Percentiles rank a stretch among this genome's conserved stretches.
phyloP scores from a whole-genome alignment of 2,888 invertebrate species.

The Leucoma salicis region DNA sequence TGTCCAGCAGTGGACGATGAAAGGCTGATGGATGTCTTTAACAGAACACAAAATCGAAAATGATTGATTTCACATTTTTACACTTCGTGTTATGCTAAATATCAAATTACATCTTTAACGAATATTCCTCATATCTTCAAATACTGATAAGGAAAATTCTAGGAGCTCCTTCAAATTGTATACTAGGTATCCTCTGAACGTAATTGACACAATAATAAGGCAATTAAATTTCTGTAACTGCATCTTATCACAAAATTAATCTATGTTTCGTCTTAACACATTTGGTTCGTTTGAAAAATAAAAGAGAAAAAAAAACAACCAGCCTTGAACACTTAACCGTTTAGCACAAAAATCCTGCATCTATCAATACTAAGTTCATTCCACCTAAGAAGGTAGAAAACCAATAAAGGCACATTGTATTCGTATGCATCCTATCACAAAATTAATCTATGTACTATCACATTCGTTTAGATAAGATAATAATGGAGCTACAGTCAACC shows the following conservation, averaged over 20 bases:
- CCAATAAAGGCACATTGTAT: not conserved
- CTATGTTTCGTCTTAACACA: not conserved
- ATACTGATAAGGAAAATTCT: too few relatives aligned
- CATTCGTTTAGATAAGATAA: constrained; percentile 1
- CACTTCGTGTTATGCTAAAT: too few relatives aligned
- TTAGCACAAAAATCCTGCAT: not conserved
- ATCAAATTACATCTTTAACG: too few relatives aligned
- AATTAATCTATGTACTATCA: constrained; percentile 3
- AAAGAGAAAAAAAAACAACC: not conserved
- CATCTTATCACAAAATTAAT: constrained; percentile 1
- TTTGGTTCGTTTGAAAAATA: not conserved
- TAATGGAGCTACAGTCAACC: not conserved
- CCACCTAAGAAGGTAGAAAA: not conserved
- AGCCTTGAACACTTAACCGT: not conserved
- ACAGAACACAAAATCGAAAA: too few relatives aligned
- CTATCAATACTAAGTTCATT: not conserved
- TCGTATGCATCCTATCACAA: not conserved
- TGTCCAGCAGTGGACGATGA: too few relatives aligned
- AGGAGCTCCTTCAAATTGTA: too few relatives aligned
- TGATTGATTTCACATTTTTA: too few relatives aligned
- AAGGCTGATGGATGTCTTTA: too few relatives aligned
- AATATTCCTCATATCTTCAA: too few relatives aligned
- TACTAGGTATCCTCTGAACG: too few relatives aligned
- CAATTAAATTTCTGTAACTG: constrained; percentile 4
- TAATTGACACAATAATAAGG: not conserved